Evolutionary conservation across 2,888 invertebrate species (phyloP), one percentile per base, ranked within the genome.

Genomic region (Nemotelus nigrinus): DNA sequence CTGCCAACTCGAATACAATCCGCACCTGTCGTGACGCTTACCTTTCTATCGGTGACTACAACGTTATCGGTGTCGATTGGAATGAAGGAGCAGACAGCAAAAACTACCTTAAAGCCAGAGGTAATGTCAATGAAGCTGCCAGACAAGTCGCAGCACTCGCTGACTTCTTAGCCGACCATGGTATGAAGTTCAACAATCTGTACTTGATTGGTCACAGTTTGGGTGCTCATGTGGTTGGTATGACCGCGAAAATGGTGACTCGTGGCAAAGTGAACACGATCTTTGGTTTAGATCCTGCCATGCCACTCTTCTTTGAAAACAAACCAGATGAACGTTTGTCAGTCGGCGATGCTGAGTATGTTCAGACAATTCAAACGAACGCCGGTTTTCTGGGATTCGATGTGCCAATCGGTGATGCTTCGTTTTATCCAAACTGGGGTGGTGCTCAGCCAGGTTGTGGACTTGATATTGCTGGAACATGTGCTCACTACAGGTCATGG

Each of bases 391-490:
- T 82, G 3, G 84, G 83, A 1, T 64, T 83, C 2, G 8, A n/a
- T n/a, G 8, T 47, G 0, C 64, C 82, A 2, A 7, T 83, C 3
- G 84, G 84, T 47, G 48, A 68, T 57, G 63, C 74, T 7, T 60
- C 82, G 41, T 84, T 83, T 63, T 83, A 81, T 53, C 83, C 83
- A 3, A 84, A 83, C 63, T 82, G 81, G 25, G 84, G 83, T 44
- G 74, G 39, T 5, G 41, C 3, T 0, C 84, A 84, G 77, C 82
- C 82, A 8, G 84, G 83, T 58, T 84, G 84, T 72, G 64, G 4
- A 1, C 2, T 44, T 0, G 81, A 82, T 47, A 0, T 78, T 0
- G 53, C 41, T 50, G 76, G 78, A 45, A 55, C 55, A 2, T 80
- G 80, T 57, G 72, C 80, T 44, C 81, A 81, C 72, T 50, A 71